Evolutionary conservation across 2,888 invertebrate species (phyloP), one percentile per base, ranked within the genome.

Genomic region (Eurytoma adleriae): DNA sequence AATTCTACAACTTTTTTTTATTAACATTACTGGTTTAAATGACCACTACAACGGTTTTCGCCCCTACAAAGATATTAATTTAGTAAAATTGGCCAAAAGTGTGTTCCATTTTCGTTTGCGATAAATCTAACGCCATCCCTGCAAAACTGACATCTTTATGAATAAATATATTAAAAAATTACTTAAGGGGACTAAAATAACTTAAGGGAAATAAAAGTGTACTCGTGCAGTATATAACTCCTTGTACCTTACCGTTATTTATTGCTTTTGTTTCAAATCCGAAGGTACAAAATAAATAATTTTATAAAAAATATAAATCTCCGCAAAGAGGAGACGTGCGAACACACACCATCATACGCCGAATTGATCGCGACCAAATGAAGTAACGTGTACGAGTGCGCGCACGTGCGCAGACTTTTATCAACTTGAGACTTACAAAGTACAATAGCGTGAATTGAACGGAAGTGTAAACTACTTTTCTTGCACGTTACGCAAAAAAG

Each of bases 251-350:
- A 79, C 66, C 48, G 18, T 70, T 73, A 56, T 80, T 78, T 80
- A 80, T 81, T 78, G 62, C 77, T 73, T 70, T 78, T 52, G 59
- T 69, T 78, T 14, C 48, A 70, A 56, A 1, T 64, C 79, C 80
- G 59, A 83, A 76, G 84, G 82, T 86, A 88, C 83, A 86, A 85
- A 87, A 86, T 88, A 88, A 87, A 88, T 87, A 87, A 74, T 86
- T 86, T 88, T 89, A 88, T 86, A 88, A 88, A 87, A 89, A 89
- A 89, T 89, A 89, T 86, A 88, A 87, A 87, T 86, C 83, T 84
- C 84, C 69, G 50, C 57, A 2, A 24, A 10, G 16, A 50, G 20
- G 40, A 79, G 72, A 59, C 59, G 72, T 54, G 40, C 48, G 40
- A n/a, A 62, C 18, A 48, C 64, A 48, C 57, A 50, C 74, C 10